A percentile compares a stretch with the other conserved stretches of the same genome.
Evolutionary conservation across 1,140 invertebrate genomes (phyloP).

Genomic region (Bicyclus anynana): DNA sequence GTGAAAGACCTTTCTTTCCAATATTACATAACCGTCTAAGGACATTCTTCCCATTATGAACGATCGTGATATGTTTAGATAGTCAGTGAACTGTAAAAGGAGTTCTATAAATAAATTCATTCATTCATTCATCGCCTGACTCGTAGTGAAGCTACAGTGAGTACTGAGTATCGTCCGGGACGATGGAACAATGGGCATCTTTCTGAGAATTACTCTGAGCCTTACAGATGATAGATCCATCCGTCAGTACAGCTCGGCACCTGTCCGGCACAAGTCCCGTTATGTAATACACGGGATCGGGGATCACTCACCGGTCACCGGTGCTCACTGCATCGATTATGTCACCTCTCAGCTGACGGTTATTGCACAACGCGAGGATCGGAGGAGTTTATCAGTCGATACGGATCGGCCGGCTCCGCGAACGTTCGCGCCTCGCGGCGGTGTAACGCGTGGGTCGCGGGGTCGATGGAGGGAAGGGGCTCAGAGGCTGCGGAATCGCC

Average conservation of each 20-base stretch:
- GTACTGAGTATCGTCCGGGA: neutral
- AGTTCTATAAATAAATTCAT: neutral
- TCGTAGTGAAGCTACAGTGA: neutral
- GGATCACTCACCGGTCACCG: conserved; percentile 54
- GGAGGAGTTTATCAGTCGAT: conserved; percentile 43
- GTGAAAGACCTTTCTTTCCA: conserved; percentile 28
- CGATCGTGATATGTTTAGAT: neutral
- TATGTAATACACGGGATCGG: conserved; percentile 67
- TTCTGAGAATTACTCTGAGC: conserved; percentile 11
- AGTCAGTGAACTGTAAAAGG: neutral
- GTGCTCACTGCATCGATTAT: conserved; percentile 74
- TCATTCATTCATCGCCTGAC: neutral
- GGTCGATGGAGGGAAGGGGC: conserved; percentile 55
- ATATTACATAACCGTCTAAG: conserved; percentile 29
- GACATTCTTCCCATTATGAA: conserved; percentile 4
- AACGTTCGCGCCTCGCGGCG: conserved; percentile 36
- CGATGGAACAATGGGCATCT: conserved; percentile 18
- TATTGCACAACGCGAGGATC: conserved; percentile 50
- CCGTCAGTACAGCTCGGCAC: conserved; percentile 15
- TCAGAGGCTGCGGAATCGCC: conserved; percentile 68
- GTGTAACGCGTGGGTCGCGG: conserved; percentile 46
- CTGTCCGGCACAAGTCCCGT: conserved; percentile 40
- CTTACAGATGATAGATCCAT: conserved; percentile 20
- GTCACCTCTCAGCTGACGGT: conserved; percentile 68
- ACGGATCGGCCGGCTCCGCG: conserved; percentile 35